Conservation (phyloP, 2,888 invertebrate species). For the Antitype chi region DNA sequence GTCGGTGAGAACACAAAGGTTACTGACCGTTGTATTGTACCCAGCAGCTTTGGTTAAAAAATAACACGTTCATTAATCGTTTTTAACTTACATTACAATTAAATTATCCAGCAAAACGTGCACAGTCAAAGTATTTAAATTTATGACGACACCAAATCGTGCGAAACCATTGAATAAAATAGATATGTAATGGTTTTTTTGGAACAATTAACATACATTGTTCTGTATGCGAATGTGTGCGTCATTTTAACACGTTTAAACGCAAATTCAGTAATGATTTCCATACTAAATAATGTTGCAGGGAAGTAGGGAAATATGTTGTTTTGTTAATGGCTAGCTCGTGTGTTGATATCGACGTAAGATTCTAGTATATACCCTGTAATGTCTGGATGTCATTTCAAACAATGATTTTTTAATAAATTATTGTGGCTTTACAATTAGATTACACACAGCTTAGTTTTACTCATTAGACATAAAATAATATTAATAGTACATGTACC, state of each 20-base stretch:
- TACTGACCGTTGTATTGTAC: no score
- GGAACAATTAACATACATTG: slow-evolving; percentile 47
- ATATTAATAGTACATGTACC: no score
- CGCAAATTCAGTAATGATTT: slow-evolving; percentile 46
- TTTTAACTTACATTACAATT: slow-evolving; percentile 36
- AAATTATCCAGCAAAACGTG: slow-evolving; percentile 24
- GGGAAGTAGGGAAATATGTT: slow-evolving; percentile 8
- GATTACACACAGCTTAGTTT: no score
- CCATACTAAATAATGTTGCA: slow-evolving; percentile 43
- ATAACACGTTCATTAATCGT: slow-evolving; percentile 35
- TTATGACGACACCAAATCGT: slow-evolving; percentile 51
- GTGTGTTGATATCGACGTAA: neutral
- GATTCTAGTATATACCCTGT: neutral
- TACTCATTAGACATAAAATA: no score
- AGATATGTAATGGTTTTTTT: slow-evolving; percentile 42
- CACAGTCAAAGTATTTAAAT: slow-evolving; percentile 52
- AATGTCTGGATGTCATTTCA: neutral
- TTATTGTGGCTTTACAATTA: neutral
- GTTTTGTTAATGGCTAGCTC: neutral
- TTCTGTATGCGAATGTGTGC: slow-evolving; percentile 31
- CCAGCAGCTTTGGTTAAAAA: neutral
- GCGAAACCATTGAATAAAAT: slow-evolving; percentile 47
- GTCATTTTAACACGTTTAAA: slow-evolving; percentile 40
- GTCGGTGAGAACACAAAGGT: neutral
- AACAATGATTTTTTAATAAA: neutral